Evolutionary conservation across 2,888 invertebrate genomes (phyloP).

Genomic region (Nysson spinosus): DNA sequence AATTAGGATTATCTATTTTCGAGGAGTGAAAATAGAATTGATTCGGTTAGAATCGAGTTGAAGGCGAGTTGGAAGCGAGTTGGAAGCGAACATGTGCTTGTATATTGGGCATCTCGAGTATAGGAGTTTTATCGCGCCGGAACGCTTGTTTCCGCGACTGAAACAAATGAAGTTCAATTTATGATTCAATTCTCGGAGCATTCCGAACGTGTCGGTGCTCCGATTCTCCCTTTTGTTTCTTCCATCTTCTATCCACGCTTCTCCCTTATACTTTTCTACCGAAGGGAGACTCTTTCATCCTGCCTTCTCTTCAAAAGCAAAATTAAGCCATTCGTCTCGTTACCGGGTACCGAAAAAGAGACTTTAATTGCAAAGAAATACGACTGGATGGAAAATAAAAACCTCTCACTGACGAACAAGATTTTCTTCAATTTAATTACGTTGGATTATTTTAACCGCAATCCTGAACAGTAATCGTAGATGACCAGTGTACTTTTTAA

Average conservation of each 20-base stretch:
- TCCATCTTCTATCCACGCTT: constrained; percentile 4
- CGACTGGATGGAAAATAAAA: constrained; percentile 5
- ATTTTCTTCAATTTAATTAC: constrained; percentile 32
- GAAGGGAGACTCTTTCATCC: constrained; percentile 6
- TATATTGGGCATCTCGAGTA: too few species aligned
- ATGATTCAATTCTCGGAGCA: constrained; percentile 53
- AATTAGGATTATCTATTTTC: too few species aligned
- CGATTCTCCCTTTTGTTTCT: not conserved
- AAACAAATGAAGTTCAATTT: constrained; percentile 57
- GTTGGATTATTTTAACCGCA: constrained; percentile 35
- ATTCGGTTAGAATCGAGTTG: too few species aligned
- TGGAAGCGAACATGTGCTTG: too few species aligned
- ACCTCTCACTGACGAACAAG: constrained; percentile 14
- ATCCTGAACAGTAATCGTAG: too few species aligned
- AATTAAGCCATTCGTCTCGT: constrained; percentile 62
- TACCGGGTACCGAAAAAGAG: constrained; percentile 1
- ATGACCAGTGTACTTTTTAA: too few species aligned
- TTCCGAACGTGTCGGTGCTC: constrained; percentile 14
- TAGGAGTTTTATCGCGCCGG: constrained; percentile 4
- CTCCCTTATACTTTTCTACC: constrained; percentile 7
- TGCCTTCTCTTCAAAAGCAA: constrained; percentile 39
- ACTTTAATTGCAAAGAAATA: not conserved
- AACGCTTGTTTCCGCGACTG: constrained; percentile 30
- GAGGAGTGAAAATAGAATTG: too few species aligned
- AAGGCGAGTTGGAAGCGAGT: too few species aligned